phyloP scores from a whole-genome alignment of 2,797 vertebrate genomes.

The Sphenodon punctatus region DNA sequence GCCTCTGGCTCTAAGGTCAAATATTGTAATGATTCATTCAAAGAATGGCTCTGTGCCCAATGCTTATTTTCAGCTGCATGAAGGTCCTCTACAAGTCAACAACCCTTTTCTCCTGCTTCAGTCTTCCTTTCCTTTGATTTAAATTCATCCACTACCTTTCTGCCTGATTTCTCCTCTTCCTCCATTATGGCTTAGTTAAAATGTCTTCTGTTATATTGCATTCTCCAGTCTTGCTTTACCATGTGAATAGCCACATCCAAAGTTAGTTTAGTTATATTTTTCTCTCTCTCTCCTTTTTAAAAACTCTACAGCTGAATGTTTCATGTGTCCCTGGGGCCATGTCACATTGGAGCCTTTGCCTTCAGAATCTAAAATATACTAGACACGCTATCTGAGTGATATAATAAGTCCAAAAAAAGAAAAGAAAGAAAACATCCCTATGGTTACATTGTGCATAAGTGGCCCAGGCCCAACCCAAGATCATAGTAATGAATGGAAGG shows the following conservation, averaged over 20 bases:
- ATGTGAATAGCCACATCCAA: background rate
- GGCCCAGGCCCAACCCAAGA: background rate
- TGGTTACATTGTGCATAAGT: background rate
- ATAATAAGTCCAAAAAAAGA: background rate
- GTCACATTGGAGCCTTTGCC: background rate
- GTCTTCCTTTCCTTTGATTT: background rate
- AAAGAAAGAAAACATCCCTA: background rate
- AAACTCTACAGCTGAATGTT: background rate
- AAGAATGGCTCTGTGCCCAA: conserved; percentile 2
- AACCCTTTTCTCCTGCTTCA: conserved; percentile 8
- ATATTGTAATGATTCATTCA: conserved; percentile 46
- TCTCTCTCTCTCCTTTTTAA: background rate
- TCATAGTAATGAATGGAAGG: background rate
- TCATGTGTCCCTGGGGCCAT: background rate
- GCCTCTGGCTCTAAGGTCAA: background rate
- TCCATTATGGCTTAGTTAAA: background rate
- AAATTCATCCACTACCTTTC: background rate
- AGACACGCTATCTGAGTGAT: background rate
- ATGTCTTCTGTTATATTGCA: background rate
- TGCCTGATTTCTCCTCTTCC: conserved; percentile 20
- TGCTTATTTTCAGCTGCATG: conserved; percentile 45
- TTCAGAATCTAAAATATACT: background rate
- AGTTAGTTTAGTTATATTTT: background rate
- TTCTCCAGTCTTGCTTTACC: background rate
- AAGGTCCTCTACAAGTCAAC: too few relatives aligned